Conservation (phyloP, 2,797 vertebrate species). For the Paedocypris micromegethes region DNA sequence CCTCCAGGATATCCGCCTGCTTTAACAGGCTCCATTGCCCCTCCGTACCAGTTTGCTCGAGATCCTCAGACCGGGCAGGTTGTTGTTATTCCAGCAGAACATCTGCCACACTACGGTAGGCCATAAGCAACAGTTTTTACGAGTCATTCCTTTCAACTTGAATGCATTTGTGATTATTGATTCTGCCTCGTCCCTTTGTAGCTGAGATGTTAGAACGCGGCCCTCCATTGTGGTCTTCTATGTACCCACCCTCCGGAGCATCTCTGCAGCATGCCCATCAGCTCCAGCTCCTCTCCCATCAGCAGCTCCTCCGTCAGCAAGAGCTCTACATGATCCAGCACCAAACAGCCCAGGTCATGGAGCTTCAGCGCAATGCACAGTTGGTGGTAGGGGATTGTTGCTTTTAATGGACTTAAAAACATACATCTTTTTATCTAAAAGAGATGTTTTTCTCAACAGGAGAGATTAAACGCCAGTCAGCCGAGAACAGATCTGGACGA, state of each 20-base stretch:
- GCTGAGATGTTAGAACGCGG: constrained; percentile 89
- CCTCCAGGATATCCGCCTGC: constrained; percentile 81
- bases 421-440: not conserved
- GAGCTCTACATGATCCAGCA: constrained; percentile 95
- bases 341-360: constrained; percentile 91
- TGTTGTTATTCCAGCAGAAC: constrained; percentile 90
- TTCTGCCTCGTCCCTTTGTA: constrained; percentile 42
- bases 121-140: constrained; percentile 7
- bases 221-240: constrained; percentile 83
- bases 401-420: constrained; percentile 10
- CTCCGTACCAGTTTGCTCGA: constrained; percentile 89
- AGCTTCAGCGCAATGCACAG: constrained; percentile 89
- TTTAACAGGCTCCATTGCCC: constrained; percentile 81
- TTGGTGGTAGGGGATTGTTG: constrained; percentile 74
- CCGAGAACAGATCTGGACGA: constrained; percentile 83
- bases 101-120: constrained; percentile 92
- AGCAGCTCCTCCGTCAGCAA: constrained; percentile 92
- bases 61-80: constrained; percentile 95
- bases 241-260: constrained; percentile 80
- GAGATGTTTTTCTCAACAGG: constrained; percentile 62
- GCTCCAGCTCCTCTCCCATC: constrained; percentile 94
- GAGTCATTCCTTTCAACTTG: not conserved
- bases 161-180: constrained; percentile 5
- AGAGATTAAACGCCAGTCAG: constrained; percentile 84
- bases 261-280: constrained; percentile 94